These are phyloP conservation scores for Musca domestica DNA, from an alignment of 1,140 invertebrate species.

Conservation along the genomic window DNA sequence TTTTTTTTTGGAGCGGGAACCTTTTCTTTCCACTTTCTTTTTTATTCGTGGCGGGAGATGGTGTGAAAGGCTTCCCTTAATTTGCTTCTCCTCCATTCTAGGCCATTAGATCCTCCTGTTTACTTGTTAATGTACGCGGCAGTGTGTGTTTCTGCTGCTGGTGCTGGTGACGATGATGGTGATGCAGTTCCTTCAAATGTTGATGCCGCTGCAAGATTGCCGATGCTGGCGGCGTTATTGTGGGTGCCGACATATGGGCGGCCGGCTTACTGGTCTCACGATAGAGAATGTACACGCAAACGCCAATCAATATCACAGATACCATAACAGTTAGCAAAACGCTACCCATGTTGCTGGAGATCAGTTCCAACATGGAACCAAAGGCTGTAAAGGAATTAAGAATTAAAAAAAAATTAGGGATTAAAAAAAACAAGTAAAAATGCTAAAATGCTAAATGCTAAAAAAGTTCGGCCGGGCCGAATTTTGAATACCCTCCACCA, in stretches of 20 bases:
- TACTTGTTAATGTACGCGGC: slow-evolving; percentile 40
- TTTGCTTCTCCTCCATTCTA: neutral
- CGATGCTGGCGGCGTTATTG: slow-evolving; percentile 1
- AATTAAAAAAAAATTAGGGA: neutral
- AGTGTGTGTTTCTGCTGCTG: slow-evolving; percentile 41
- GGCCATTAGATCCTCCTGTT: slow-evolving; percentile 2
- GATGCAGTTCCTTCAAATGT: neutral
- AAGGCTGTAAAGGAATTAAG: slow-evolving; percentile 29
- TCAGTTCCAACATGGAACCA: slow-evolving; percentile 37
- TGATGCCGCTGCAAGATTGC: too few species aligned
- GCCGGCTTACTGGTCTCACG: slow-evolving; percentile 31
- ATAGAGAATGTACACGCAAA: slow-evolving; percentile 39
- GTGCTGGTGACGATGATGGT: slow-evolving; percentile 6
- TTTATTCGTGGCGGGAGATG: neutral
- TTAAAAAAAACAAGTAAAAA: slow-evolving; percentile 14
- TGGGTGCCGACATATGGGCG: neutral
- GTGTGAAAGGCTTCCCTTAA: neutral
- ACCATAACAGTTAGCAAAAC: slow-evolving; percentile 49
- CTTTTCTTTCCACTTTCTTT: too few species aligned
- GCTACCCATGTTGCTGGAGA: slow-evolving; percentile 48
- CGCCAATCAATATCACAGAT: slow-evolving; percentile 53
- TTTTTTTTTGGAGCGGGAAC: too few species aligned
- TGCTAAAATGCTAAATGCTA: too few species aligned
- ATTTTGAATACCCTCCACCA: too few species aligned
- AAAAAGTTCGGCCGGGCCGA: too few species aligned